phyloP scores from a whole-genome alignment of 2,113 vertebrate species.

The Cyphomyrus plagiostoma region DNA sequence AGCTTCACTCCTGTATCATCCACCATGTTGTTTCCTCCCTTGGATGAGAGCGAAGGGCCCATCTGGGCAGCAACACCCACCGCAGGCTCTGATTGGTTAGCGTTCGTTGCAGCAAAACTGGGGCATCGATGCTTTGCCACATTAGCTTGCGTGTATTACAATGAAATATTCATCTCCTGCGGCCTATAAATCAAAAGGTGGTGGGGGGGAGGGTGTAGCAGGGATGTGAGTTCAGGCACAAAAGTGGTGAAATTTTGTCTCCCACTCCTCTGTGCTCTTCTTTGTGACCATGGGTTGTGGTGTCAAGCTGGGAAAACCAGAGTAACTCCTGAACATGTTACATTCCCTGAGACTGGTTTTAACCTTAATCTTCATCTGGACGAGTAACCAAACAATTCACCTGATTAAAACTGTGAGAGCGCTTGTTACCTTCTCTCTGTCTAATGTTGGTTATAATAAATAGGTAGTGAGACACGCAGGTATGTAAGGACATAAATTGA shows the following conservation, averaged over 20 bases:
- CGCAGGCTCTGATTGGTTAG: constrained; percentile 58
- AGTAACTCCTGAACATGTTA: not conserved
- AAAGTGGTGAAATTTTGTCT: not conserved
- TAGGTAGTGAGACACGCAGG: constrained; percentile 4
- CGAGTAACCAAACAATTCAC: not conserved
- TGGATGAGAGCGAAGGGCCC: constrained; percentile 55
- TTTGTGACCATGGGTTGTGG: not conserved
- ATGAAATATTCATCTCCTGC: constrained; percentile 56
- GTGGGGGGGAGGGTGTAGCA: constrained; percentile 29
- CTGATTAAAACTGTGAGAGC: not conserved
- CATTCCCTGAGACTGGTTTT: not conserved
- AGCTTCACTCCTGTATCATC: constrained; percentile 36
- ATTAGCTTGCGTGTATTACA: constrained; percentile 57
- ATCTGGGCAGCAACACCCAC: constrained; percentile 48
- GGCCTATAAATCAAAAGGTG: constrained; percentile 56
- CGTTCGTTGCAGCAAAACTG: constrained; percentile 45
- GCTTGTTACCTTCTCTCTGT: constrained; percentile 19
- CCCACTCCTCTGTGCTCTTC: not conserved
- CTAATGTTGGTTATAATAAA: not conserved
- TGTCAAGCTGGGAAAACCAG: not conserved
- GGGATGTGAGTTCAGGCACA: not conserved
- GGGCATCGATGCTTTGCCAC: constrained; percentile 44
- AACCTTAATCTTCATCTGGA: not conserved
- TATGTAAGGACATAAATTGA: constrained; percentile 17
- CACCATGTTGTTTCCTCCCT: constrained; percentile 51